Evolutionary conservation across 2,797 vertebrate species (phyloP), one percentile per base, ranked within the genome.

Genomic region (Varecia variegata): DNA sequence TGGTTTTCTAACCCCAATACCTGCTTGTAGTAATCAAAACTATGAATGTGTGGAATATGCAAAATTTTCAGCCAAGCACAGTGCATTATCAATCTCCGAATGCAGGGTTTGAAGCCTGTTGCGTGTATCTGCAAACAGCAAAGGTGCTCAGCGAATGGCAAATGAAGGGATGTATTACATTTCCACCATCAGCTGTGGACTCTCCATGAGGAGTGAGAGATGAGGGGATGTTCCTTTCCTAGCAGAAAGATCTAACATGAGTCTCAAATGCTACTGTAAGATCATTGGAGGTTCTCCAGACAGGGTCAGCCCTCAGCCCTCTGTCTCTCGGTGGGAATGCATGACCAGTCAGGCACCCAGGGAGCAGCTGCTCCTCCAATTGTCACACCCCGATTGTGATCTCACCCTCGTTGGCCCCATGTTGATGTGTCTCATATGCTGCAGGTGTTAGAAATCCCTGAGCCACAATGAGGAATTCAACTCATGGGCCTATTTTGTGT

Each of bases 281-380:
- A 54, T 3, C 32, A 14, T 35, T 47, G 71, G n/a, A 58, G 40
- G 7, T 32, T 54, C 30, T 50, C 21, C 47, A 56, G n/a, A 81
- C 27, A 52, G n/a, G 47, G 15, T 18, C n/a, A 83, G 83, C 70
- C 54, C 21, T 47, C 43, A 35, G n/a, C 3, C 7, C 27, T n/a
- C 70, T 17, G 2, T 40, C 65, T 38, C 47, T 79, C 8, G 0
- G 3, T 21, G 8, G 40, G 56, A 93, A 45, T 25, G 23, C 11
- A 9, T 11, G 2, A 14, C 20, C 20, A 3, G 23, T 20, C 3
- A 2, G 43, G 18, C 4, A 21, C 3, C 40, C 8, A 3, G 38
- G 9, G 71, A 21, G 20, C n/a, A 27, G 15, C 35, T 74, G 20
- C 27, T 68, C 21, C 45, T 62, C 50, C 7, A 18, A 2, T 40